Evolutionary conservation across 37 sponge, comb jelly and placozoan genomes (phyloP).

Genomic region (Corticium candelabrum): DNA sequence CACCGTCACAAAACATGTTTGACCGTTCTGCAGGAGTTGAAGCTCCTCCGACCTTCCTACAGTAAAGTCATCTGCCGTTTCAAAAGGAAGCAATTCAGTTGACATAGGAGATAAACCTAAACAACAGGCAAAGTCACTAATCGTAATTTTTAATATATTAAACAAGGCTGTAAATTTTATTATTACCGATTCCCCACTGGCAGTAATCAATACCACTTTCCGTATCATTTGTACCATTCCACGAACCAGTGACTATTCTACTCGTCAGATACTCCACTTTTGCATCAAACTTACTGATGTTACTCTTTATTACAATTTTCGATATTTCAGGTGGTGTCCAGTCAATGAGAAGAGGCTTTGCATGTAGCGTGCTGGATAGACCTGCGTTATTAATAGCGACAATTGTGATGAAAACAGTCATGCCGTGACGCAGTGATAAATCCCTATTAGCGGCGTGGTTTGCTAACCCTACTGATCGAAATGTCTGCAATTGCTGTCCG

Average conservation of each 20-base stretch:
- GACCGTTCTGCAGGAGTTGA: background rate
- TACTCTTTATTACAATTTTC: background rate
- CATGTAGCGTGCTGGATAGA: background rate
- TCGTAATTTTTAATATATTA: background rate
- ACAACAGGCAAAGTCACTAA: no score
- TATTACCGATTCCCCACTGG: constrained; percentile 45
- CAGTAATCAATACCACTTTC: constrained; percentile 46
- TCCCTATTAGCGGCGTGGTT: background rate
- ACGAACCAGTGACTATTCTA: constrained; percentile 24
- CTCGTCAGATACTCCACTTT: constrained; percentile 5
- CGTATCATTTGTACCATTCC: constrained; percentile 12
- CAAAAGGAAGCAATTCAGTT: background rate
- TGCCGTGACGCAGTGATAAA: background rate
- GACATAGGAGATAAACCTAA: background rate
- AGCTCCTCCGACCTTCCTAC: background rate
- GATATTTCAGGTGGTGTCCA: background rate
- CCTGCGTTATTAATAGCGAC: background rate
- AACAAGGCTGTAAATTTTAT: background rate
- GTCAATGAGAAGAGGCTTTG: background rate
- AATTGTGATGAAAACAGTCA: background rate
- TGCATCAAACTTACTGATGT: constrained; percentile 21
- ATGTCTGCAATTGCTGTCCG: background rate
- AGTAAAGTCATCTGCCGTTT: background rate
- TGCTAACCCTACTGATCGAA: background rate
- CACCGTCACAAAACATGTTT: background rate